These are phyloP conservation scores for Halocaridina rubra DNA, from an alignment of 2,888 invertebrate genomes.

Conservation along the genomic window DNA sequence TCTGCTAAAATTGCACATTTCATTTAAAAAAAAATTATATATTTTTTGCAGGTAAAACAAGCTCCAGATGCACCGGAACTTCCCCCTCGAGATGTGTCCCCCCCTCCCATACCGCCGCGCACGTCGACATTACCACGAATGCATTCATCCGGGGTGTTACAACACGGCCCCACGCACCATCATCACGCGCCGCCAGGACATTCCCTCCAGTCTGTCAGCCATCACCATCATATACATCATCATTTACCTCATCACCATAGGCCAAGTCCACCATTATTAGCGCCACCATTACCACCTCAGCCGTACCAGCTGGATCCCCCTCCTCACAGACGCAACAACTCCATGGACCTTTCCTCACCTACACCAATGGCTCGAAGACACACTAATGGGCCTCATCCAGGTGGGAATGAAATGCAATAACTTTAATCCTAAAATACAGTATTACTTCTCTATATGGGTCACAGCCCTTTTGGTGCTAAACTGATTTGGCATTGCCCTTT, in stretches of 20 bases:
- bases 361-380: conserved; percentile 44
- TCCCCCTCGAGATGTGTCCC: conserved; percentile 77
- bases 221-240: conserved; percentile 29
- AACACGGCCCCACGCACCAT: conserved; percentile 30
- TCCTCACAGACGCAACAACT: conserved; percentile 50
- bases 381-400: conserved; percentile 51
- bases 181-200: conserved; percentile 28
- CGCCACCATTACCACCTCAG: conserved; percentile 22
- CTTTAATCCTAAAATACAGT: no score
- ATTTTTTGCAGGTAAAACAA: conserved; percentile 68
- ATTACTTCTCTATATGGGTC: no score
- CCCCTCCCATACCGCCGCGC: conserved; percentile 77
- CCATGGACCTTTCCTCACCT: conserved; percentile 53
- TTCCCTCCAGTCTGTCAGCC: conserved; percentile 7
- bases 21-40: no score
- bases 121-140: conserved; percentile 67
- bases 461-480: no score
- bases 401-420: no score
- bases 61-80: conserved; percentile 78
- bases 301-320: conserved; percentile 52
- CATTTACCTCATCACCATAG: conserved; percentile 15
- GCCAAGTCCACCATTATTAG: conserved; percentile 6
- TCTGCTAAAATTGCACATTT: no score
- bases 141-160: conserved; percentile 62
- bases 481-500: no score